Evolutionary conservation across 2,113 vertebrate genomes (phyloP).

Genomic region (Camelus dromedarius): DNA sequence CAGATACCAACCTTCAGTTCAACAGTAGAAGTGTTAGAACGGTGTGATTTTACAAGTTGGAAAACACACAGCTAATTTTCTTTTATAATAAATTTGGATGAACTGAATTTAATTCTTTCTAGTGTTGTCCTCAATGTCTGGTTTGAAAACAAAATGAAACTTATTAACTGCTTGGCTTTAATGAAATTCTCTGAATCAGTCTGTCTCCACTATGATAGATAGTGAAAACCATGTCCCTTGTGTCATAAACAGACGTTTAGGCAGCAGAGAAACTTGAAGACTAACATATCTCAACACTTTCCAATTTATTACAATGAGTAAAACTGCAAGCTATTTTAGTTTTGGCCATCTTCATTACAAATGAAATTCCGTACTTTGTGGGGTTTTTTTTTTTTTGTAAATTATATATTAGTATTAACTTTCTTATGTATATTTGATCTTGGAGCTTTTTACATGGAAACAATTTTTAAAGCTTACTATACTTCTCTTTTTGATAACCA

Average conservation of each 20-base stretch:
- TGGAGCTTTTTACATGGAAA: background rate
- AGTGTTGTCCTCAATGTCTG: background rate
- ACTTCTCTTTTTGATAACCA: background rate
- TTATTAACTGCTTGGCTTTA: background rate
- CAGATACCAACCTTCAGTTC: background rate
- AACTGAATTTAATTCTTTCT: background rate
- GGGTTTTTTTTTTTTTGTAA: background rate
- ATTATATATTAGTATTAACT: background rate
- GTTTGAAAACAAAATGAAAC: background rate
- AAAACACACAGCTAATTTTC: background rate
- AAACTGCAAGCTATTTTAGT: background rate
- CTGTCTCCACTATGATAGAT: background rate
- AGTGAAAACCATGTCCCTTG: background rate
- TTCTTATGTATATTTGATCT: background rate
- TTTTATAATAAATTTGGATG: background rate
- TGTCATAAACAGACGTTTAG: background rate
- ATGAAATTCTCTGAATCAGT: background rate
- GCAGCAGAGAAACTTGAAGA: background rate
- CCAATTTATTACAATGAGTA: background rate
- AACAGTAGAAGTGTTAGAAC: background rate
- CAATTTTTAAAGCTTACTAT: background rate
- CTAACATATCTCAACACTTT: background rate
- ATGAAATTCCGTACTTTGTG: background rate
- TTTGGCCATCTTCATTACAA: background rate
- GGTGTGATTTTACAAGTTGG: background rate